Base-by-base conservation (phyloP, 2,888 invertebrate genomes). In the Platycnemis pennipes region DNA sequence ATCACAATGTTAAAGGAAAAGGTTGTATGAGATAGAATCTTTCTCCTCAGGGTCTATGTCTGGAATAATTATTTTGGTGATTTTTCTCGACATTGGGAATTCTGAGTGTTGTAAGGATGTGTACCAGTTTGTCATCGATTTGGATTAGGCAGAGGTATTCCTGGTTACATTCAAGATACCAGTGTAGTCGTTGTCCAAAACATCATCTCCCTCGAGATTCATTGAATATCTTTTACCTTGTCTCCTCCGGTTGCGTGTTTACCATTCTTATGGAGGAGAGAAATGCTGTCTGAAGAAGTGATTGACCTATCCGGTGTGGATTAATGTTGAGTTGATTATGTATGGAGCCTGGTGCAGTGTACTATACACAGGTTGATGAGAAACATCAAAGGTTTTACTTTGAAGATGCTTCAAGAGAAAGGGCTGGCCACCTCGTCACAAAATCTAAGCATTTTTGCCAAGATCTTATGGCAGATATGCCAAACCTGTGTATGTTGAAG, bases 341-440 rank as follows among this genome's bases (percentile, higher is more conserved):
- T 44, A 63, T 56, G 91, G 91, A 91, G 69, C 91, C 91, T 91
- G 91, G 91, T 91, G 91, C 91, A 91, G 91, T 91, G 91, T 91
- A 63, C 63, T 69, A 63, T 63, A 91, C 42, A 44, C 42, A 91
- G 91, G 91, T 69, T 91, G 91, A 63, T 63, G 53, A 19, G 89
- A 89, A 49, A 53, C 89, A 56, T 89, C 46, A 19, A 63, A 46
- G 19, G 87, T 87, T 44, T 87, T n/a, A 87, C 7, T 37, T 13
- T 77, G 77, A 37, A 77, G 77, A 37, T 77, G 37, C 77, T 37
- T 77, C n/a, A 13, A 46, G 26, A 87, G 26, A 45, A 45, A 69
- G 63, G n/a, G 44, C 69, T 63, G 26, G 44, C 69, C 44, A 63
- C 69, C 69, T n/a, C 63, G 11, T 77, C 2, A 11, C 26, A 77